phyloP scores from a whole-genome alignment of 2,888 invertebrate species.

The Chaetoderma sp. region DNA sequence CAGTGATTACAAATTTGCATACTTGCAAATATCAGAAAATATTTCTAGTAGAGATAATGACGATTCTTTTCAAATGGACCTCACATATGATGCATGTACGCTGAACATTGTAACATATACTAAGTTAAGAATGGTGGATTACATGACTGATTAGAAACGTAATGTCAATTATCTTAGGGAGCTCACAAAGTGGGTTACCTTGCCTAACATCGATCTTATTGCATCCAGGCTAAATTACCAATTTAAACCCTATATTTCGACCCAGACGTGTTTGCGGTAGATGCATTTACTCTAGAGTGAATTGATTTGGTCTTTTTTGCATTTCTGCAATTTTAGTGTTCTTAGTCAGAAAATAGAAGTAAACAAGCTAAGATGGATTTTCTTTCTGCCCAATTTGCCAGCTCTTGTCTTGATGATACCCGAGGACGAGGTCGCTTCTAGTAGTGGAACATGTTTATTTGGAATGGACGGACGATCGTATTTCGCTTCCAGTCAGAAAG shows the following conservation, averaged over 20 bases:
- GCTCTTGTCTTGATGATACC: constrained; percentile 10
- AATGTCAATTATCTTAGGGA: no score
- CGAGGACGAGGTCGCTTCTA: no score
- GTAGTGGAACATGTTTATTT: no score
- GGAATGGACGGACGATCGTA: no score
- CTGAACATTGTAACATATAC: constrained; percentile 5
- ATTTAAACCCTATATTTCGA: background rate
- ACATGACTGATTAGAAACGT: constrained; percentile 10
- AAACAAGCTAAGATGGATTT: background rate
- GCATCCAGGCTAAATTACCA: constrained; percentile 16
- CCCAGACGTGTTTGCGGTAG: background rate
- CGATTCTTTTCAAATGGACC: no score
- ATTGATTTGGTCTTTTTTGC: background rate
- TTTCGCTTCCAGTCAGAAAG: no score
- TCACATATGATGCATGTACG: no score
- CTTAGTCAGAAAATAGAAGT: background rate
- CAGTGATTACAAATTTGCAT: no score
- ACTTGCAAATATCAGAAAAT: no score
- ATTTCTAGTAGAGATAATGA: no score
- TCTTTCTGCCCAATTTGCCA: constrained; percentile 12
- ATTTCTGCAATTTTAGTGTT: constrained; percentile 1
- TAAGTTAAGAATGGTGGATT: background rate
- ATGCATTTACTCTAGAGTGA: constrained; percentile 9
- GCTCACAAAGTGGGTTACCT: no score
- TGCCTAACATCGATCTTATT: constrained; percentile 15